phyloP scores from a whole-genome alignment of 2,888 invertebrate species.

The Chrysomela aeneicollis region DNA sequence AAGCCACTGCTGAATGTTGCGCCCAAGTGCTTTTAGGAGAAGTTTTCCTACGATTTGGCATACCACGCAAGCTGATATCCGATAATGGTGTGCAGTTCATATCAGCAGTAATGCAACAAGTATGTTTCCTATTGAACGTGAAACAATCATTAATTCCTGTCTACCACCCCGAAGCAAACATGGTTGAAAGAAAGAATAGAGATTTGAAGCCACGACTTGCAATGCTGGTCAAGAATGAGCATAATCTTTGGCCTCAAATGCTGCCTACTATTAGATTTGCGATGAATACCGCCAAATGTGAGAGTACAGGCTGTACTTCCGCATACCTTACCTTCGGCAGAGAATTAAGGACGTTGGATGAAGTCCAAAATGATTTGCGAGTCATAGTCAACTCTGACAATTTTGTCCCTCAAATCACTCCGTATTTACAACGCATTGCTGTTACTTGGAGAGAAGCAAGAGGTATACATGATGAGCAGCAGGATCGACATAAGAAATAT shows the following conservation, averaged over 20 bases:
- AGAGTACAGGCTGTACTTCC: background rate
- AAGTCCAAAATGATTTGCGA: slow-evolving; percentile 10
- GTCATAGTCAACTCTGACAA: background rate
- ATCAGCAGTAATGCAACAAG: slow-evolving; percentile 11
- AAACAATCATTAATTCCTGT: slow-evolving; percentile 25
- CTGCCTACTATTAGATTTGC: slow-evolving; percentile 48
- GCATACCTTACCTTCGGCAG: slow-evolving; percentile 6
- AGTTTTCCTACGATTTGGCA: slow-evolving; percentile 2
- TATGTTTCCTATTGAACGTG: no score
- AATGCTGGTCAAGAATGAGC: slow-evolving; percentile 45
- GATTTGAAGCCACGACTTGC: slow-evolving; percentile 46
- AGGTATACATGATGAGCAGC: slow-evolving; percentile 13
- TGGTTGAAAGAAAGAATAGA: slow-evolving; percentile 45
- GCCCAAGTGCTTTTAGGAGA: background rate
- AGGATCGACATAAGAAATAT: slow-evolving; percentile 13
- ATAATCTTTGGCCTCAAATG: slow-evolving; percentile 50
- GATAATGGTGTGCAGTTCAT: slow-evolving; percentile 5
- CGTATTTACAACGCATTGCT: slow-evolving; percentile 3
- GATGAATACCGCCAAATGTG: background rate
- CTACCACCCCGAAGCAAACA: slow-evolving; percentile 40
- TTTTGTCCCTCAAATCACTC: slow-evolving; percentile 13
- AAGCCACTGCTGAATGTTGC: slow-evolving; percentile 1
- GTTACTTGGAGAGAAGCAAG: slow-evolving; percentile 4
- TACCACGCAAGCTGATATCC: slow-evolving; percentile 9
- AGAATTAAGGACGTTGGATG: no score